Base-by-base conservation (phyloP, 2,888 invertebrate genomes). In the Campoletis raptor region DNA sequence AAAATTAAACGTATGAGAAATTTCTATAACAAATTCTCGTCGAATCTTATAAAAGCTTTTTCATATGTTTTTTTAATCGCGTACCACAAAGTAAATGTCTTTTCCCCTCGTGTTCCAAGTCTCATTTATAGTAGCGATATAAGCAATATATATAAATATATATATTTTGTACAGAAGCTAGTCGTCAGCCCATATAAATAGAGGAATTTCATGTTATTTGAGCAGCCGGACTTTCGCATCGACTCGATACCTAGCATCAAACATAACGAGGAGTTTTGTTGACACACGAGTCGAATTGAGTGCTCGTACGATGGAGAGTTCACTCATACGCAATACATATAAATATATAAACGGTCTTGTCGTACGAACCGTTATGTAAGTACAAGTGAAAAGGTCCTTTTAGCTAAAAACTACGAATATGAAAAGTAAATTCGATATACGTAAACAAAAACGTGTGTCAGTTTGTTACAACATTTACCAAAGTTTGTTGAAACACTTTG, bases 191-290 rank as follows among this genome's bases (percentile, higher is more conserved):
- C 66, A 54, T 21, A 77, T 40, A 54, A 72, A 73, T 52, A 64
- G 40, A 81, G 77, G 81, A 69, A 70, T 80, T 83, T 76, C 54
- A 12, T 36, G 48, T 61, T 83, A 42, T 86, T 83, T 86, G 86
- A 83, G 67, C 83, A 83, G 83, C 83, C 78, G 86, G 77, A 77
- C 83, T 73, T 83, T 86, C 86, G 69, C 81, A 83, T 86, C 81
- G 80, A 64, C 30, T 66, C 66, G 73, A 81, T 54, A 73, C 42
- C 12, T 66, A 4, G 66, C 54, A 74, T 73, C 81, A 76, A 83
- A 86, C 70, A 80, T 81, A 73, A 83, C 83, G 77, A 73, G 64
- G 54, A 86, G 77, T 78, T 86, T 83, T 77, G 86, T 86, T 86
- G 81, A 69, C 69, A 81, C 86, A 67, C 64, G 83, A 81, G 77